phyloP scores from a whole-genome alignment of 2,888 invertebrate genomes.

The Cheilosia urbana region DNA sequence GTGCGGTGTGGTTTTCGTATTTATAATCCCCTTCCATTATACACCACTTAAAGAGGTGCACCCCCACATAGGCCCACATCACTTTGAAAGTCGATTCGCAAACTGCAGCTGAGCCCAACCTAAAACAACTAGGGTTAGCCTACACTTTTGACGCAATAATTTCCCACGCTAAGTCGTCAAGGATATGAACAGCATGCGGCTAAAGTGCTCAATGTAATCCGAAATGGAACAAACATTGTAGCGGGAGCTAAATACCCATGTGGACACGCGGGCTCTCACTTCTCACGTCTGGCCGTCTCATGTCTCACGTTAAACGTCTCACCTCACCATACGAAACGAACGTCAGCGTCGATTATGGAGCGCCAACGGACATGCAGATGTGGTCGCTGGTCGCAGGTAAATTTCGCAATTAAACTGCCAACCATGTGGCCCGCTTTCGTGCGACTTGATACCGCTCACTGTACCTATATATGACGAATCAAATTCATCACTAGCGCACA shows the following conservation, averaged over 20 bases:
- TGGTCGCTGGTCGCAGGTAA: slow-evolving; percentile 3
- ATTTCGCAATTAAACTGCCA: slow-evolving; percentile 32
- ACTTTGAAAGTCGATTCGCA: slow-evolving; percentile 11
- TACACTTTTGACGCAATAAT: slow-evolving; percentile 63
- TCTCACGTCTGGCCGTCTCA: neutral
- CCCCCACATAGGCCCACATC: neutral
- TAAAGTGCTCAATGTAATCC: slow-evolving; percentile 38
- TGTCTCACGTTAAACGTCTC: too few relatives aligned
- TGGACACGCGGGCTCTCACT: slow-evolving; percentile 33
- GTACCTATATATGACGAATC: slow-evolving; percentile 41
- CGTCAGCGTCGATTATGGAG: slow-evolving; percentile 60
- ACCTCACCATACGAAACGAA: neutral
- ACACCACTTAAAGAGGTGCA: slow-evolving; percentile 3
- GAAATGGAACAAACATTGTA: slow-evolving; percentile 55
- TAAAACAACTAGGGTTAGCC: slow-evolving; percentile 46
- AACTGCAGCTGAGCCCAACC: slow-evolving; percentile 27
- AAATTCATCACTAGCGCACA: slow-evolving; percentile 40
- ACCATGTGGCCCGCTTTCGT: neutral
- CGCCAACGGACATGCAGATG: slow-evolving; percentile 56
- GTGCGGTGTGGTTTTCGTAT: slow-evolving; percentile 31
- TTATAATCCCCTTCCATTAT: slow-evolving; percentile 1
- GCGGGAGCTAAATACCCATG: slow-evolving; percentile 31
- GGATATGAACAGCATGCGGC: slow-evolving; percentile 51
- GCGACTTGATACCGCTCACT: slow-evolving; percentile 7
- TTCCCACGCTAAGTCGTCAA: slow-evolving; percentile 75